Evolutionary conservation across 2,113 vertebrate genomes (phyloP).

Genomic region (Bathybates hornii): DNA sequence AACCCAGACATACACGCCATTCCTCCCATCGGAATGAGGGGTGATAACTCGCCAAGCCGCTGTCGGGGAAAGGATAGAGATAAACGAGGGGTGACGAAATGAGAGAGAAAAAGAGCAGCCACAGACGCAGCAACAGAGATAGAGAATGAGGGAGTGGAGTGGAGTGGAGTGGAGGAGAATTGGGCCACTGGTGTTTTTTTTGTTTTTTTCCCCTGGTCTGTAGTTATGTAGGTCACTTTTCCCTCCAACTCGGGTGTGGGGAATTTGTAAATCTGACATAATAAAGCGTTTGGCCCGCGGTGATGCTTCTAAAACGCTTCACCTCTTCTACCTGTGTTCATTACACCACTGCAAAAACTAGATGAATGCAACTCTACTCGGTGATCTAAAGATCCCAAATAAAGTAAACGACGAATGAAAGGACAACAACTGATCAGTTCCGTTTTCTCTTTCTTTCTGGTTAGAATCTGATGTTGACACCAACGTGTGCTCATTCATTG

Average conservation of each 20-base stretch:
- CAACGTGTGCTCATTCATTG: not conserved
- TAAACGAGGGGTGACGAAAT: constrained; percentile 56
- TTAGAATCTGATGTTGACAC: not conserved
- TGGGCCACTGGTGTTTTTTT: constrained; percentile 71
- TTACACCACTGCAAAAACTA: constrained; percentile 37
- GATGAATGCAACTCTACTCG: constrained; percentile 9
- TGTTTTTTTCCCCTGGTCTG: constrained; percentile 70
- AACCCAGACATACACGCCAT: constrained; percentile 40
- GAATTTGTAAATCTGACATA: constrained; percentile 83
- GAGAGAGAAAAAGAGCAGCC: constrained; percentile 57
- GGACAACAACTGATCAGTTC: not conserved
- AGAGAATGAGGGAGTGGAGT: not conserved
- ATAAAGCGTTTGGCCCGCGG: constrained; percentile 74
- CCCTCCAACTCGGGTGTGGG: constrained; percentile 67
- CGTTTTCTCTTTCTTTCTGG: not conserved
- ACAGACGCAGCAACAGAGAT: constrained; percentile 17
- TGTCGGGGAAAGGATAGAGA: constrained; percentile 57
- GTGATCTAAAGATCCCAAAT: constrained; percentile 14
- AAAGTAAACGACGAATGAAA: not conserved
- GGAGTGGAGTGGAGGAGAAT: constrained; percentile 63
- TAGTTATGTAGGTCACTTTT: constrained; percentile 88
- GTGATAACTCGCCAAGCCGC: constrained; percentile 64
- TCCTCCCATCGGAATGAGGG: constrained; percentile 68
- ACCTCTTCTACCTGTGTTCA: constrained; percentile 50
- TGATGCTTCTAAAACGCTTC: constrained; percentile 56